phyloP scores from a whole-genome alignment of 2,888 invertebrate species.

The Dendrolimus pini region DNA sequence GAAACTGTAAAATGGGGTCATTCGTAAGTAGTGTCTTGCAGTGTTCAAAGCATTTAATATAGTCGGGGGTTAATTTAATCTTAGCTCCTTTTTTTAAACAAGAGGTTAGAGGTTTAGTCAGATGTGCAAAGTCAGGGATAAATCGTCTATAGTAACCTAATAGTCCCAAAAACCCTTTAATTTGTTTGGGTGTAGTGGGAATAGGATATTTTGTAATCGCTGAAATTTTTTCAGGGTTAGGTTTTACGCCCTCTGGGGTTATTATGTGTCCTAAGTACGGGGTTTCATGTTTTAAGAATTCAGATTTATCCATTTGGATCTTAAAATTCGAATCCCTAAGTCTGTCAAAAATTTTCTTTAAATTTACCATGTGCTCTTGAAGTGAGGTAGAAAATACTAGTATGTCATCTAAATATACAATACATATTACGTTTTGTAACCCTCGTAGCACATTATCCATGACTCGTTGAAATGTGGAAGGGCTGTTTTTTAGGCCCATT shows the following conservation, averaged over 20 bases:
- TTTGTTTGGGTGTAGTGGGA: slow-evolving; percentile 20
- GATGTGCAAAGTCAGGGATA: slow-evolving; percentile 20
- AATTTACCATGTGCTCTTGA: slow-evolving; percentile 20
- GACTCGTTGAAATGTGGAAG: slow-evolving; percentile 23
- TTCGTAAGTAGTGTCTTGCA: slow-evolving; percentile 17
- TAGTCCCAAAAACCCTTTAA: slow-evolving; percentile 21
- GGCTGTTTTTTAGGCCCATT: slow-evolving; percentile 19
- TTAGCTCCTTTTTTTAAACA: slow-evolving; percentile 16
- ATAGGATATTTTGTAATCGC: slow-evolving; percentile 21
- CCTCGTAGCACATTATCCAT: slow-evolving; percentile 26
- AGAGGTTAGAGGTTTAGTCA: slow-evolving; percentile 16
- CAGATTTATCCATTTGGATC: slow-evolving; percentile 23
- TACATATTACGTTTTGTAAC: slow-evolving; percentile 15
- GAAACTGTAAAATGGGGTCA: slow-evolving; percentile 31
- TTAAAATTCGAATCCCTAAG: slow-evolving; percentile 20
- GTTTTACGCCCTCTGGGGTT: slow-evolving; percentile 20
- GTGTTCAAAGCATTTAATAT: slow-evolving; percentile 16
- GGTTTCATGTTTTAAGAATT: slow-evolving; percentile 19
- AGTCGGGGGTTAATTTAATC: slow-evolving; percentile 13
- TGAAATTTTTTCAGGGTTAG: slow-evolving; percentile 20
- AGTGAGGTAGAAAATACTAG: slow-evolving; percentile 21
- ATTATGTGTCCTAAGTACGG: slow-evolving; percentile 21
- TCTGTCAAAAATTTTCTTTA: slow-evolving; percentile 18
- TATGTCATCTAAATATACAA: slow-evolving; percentile 30
- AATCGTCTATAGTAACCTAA: slow-evolving; percentile 24